Conservation (phyloP, 2,113 vertebrate genomes). For the Sander vitreus region DNA sequence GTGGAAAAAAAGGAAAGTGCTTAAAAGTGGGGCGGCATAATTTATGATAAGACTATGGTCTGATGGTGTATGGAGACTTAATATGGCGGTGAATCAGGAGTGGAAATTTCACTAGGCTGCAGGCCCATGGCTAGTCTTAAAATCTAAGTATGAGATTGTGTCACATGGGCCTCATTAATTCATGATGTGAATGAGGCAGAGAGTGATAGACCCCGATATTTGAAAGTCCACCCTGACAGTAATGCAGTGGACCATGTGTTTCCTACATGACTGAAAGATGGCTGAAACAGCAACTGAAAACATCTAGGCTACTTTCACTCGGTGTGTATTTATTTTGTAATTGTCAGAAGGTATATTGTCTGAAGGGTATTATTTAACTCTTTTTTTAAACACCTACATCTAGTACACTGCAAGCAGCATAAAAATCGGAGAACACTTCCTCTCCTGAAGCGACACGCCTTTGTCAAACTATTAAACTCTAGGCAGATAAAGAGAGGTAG, state of each 20-base stretch:
- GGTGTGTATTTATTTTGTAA: background rate
- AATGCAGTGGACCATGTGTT: constrained; percentile 1
- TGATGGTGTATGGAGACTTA: background rate
- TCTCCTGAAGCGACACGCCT: constrained; percentile 19
- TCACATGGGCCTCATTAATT: constrained; percentile 25
- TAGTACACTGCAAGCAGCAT: background rate
- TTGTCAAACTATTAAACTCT: constrained; percentile 2
- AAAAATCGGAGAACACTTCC: background rate
- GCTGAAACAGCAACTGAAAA: constrained; percentile 20
- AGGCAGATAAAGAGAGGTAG: background rate
- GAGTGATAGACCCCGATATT: background rate
- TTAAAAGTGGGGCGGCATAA: background rate
- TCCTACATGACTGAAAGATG: background rate
- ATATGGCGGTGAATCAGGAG: background rate
- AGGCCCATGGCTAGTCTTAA: background rate
- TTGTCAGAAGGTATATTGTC: background rate
- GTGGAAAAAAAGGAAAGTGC: background rate
- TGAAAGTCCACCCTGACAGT: background rate
- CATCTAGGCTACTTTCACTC: background rate
- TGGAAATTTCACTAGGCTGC: constrained; percentile 1
- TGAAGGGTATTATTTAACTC: background rate
- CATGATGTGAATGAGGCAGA: constrained; percentile 10
- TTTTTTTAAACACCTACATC: background rate
- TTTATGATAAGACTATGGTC: constrained; percentile 13
- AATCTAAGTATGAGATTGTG: constrained; percentile 5